Percentiles rank a stretch among this genome's conserved stretches.
Evolutionary conservation across 2,797 vertebrate species (phyloP).

Genomic region (Sebastes matsubarae): DNA sequence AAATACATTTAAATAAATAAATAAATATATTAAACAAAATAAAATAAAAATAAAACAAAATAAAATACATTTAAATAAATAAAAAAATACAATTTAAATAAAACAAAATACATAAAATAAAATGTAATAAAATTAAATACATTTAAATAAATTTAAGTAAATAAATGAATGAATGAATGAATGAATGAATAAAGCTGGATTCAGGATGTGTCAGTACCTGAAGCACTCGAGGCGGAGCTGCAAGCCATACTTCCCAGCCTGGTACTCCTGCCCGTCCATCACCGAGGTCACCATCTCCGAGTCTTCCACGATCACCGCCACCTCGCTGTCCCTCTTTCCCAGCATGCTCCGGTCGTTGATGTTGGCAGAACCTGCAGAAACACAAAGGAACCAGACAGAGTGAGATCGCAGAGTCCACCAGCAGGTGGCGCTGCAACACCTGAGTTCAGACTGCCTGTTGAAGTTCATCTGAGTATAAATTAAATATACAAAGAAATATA

Average conservation of each 20-base stretch:
- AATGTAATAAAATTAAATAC: too few relatives aligned
- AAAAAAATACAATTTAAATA: too few relatives aligned
- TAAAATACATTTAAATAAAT: too few relatives aligned
- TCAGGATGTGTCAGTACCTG: constrained; percentile 74
- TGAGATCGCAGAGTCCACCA: constrained; percentile 1
- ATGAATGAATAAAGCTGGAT: too few relatives aligned
- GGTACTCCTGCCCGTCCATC: constrained; percentile 89
- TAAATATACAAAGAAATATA: neutral
- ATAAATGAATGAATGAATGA: too few relatives aligned
- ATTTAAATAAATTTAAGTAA: too few relatives aligned
- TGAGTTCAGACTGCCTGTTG: neutral
- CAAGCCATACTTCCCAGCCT: constrained; percentile 86
- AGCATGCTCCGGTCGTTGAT: constrained; percentile 99
- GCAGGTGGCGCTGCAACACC: constrained; percentile 27
- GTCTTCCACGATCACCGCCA: constrained; percentile 93
- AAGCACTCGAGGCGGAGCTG: constrained; percentile 92
- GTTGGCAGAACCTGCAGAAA: constrained; percentile 91
- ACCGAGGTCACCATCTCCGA: constrained; percentile 82
- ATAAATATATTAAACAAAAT: too few relatives aligned
- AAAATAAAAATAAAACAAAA: too few relatives aligned
- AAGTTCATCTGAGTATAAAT: neutral
- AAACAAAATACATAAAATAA: too few relatives aligned
- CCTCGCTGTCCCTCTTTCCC: constrained; percentile 96
- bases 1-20: too few relatives aligned
- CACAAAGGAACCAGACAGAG: too few relatives aligned